Percentiles rank a stretch among this genome's conserved stretches.
Evolutionary conservation across 1,140 invertebrate genomes (phyloP).

Genomic region (Cyclargus thomasi): DNA sequence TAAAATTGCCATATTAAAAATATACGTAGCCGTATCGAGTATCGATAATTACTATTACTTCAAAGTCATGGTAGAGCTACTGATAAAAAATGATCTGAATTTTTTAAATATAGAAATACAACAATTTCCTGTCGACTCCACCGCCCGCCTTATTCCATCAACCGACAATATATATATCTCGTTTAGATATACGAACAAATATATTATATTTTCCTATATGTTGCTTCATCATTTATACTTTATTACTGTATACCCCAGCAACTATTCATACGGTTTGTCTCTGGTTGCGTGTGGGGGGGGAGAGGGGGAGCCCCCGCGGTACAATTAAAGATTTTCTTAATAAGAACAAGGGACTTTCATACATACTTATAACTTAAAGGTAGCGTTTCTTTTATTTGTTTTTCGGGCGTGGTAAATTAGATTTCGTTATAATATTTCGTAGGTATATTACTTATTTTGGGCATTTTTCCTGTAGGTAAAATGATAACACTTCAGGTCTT

Average conservation of each 20-base stretch:
- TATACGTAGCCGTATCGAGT: no score
- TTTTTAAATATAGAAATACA: conserved; percentile 14
- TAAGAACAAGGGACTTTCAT: conserved; percentile 43
- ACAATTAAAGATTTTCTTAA: conserved; percentile 72
- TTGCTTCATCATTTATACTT: conserved; percentile 74
- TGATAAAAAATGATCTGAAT: background rate
- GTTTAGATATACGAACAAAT: conserved; percentile 63
- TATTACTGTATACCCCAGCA: conserved; percentile 67
- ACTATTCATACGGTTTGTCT: conserved; percentile 65
- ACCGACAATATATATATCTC: conserved; percentile 57
- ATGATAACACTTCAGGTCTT: no score
- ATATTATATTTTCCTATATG: conserved; percentile 74
- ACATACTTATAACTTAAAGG: conserved; percentile 5
- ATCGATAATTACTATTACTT: no score
- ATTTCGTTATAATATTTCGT: background rate
- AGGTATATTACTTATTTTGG: no score
- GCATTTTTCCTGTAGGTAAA: no score
- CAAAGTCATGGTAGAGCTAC: no score
- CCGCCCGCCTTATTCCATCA: conserved; percentile 43
- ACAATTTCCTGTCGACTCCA: conserved; percentile 35
- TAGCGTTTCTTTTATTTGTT: background rate
- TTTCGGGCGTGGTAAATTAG: background rate
- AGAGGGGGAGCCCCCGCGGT: conserved; percentile 26
- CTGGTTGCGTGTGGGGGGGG: conserved; percentile 28
- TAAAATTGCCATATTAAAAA: no score